Conservation (phyloP, 1,140 invertebrate genomes). For the Wiebesia pumilae region DNA sequence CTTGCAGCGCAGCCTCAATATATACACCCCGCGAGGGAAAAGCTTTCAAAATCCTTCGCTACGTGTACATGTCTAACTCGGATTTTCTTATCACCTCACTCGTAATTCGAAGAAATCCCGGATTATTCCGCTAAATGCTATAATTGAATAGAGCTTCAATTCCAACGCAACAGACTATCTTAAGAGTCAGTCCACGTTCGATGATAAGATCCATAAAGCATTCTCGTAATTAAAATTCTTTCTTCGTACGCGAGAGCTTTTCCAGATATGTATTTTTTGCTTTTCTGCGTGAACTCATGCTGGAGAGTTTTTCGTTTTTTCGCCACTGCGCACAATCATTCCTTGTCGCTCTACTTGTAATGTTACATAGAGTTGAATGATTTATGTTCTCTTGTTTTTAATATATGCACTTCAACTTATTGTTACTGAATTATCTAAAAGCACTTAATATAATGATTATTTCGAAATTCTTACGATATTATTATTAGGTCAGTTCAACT, state of each 20-base stretch:
- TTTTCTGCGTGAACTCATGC: not conserved
- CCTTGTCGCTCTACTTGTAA: not conserved
- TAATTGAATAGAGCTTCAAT: constrained; percentile 33
- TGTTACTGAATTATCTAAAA: not conserved
- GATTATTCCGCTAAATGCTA: not conserved
- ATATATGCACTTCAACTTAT: not conserved
- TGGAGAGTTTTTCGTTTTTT: not conserved
- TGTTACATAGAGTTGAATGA: not conserved
- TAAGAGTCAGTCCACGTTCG: not conserved
- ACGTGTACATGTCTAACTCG: not conserved
- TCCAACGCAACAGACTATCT: not conserved
- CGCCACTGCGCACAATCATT: not conserved
- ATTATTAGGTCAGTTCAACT: no score
- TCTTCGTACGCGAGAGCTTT: not conserved
- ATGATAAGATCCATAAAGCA: constrained; percentile 32
- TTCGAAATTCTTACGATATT: not conserved
- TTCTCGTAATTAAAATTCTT: constrained; percentile 43
- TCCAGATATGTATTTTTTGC: not conserved
- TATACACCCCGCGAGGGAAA: no score
- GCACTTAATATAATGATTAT: not conserved
- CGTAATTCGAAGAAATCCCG: constrained; percentile 1
- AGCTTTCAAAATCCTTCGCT: not conserved
- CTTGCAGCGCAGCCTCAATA: no score
- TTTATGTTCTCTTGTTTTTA: constrained; percentile 23
- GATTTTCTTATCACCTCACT: not conserved